Percentiles rank a stretch among this genome's conserved stretches.
Evolutionary conservation across 2,113 vertebrate genomes (phyloP).

Genomic region (Balaeniceps rex): DNA sequence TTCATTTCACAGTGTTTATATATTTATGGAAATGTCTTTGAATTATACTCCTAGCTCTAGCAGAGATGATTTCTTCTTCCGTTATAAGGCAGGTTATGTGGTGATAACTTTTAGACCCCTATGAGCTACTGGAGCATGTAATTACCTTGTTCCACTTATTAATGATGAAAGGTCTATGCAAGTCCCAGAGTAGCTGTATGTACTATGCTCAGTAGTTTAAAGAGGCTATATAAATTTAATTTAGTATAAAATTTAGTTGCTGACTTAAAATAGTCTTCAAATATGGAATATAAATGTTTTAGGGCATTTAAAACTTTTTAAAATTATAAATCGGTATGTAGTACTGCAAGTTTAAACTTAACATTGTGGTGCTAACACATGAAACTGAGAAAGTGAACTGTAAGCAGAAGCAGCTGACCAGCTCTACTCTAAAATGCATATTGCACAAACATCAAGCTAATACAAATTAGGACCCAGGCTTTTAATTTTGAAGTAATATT

Average conservation of each 20-base stretch:
- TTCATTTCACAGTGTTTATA: constrained; percentile 46
- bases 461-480: not conserved
- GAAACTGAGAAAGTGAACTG: not conserved
- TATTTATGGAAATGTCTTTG: constrained; percentile 53
- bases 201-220: not conserved
- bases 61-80: constrained; percentile 37
- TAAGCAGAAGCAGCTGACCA: not conserved
- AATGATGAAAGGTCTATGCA: constrained; percentile 46
- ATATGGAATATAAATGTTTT: not conserved
- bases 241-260: not conserved
- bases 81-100: constrained; percentile 29
- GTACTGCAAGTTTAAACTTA: not conserved
- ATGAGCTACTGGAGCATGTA: constrained; percentile 48
- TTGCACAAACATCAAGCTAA: not conserved
- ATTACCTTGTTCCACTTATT: constrained; percentile 56
- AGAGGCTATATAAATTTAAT: constrained; percentile 31
- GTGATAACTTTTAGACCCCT: constrained; percentile 51
- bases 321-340: not conserved
- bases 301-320: not conserved
- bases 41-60: not conserved
- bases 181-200: constrained; percentile 32
- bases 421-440: not conserved
- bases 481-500: constrained; percentile 1
- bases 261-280: constrained; percentile 4
- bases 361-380: not conserved